phyloP scores from a whole-genome alignment of 2,113 vertebrate species.

The Poeciliopsis retropinna region DNA sequence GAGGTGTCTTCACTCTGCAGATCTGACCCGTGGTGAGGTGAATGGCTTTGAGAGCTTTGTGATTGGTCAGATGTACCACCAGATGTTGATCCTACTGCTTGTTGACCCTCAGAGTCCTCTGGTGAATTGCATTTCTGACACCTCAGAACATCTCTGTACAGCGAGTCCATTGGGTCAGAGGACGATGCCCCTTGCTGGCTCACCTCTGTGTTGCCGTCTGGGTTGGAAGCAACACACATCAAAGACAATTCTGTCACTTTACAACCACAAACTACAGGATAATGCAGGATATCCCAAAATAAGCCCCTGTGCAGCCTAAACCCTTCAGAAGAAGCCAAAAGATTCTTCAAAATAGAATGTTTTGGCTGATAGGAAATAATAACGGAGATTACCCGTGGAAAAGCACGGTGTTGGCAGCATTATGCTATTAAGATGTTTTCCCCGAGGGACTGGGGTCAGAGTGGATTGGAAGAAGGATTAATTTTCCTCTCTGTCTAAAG shows the following conservation, averaged over 20 bases:
- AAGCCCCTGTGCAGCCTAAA: not conserved
- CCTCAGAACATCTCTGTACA: conserved; percentile 75
- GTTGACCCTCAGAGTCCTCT: conserved; percentile 4
- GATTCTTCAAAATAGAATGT: not conserved
- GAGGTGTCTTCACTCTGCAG: not conserved
- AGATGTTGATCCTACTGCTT: not conserved
- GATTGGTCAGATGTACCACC: conserved; percentile 15
- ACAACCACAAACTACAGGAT: not conserved
- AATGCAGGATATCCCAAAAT: not conserved
- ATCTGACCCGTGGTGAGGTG: not conserved
- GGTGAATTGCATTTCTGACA: conserved; percentile 5
- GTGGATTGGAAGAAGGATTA: not conserved
- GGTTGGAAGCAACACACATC: not conserved
- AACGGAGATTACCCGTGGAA: not conserved
- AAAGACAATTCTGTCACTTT: not conserved
- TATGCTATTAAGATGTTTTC: not conserved
- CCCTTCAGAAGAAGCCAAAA: not conserved
- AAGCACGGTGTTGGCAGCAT: not conserved
- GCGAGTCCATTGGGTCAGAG: conserved; percentile 60
- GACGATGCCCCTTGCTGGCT: conserved; percentile 59
- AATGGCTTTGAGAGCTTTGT: conserved; percentile 1
- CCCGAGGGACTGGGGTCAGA: not conserved
- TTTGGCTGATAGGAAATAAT: not conserved
- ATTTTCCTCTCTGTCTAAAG: no score
- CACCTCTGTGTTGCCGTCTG: conserved; percentile 64